Evolutionary conservation across 2,888 invertebrate genomes (phyloP).

Genomic region (Dioctria rufipes): DNA sequence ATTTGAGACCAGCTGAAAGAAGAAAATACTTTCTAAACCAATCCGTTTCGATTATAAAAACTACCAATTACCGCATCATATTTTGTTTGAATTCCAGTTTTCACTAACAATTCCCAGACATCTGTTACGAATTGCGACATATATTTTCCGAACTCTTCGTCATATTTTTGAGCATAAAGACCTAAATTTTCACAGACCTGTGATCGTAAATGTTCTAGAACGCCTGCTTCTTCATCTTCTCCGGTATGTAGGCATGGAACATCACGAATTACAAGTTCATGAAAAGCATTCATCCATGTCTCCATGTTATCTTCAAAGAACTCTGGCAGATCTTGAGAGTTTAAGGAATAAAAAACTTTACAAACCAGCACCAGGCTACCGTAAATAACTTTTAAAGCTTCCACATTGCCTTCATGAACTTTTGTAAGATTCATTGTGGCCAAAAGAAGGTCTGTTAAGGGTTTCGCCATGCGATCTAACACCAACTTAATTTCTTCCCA

Average conservation of each 20-base stretch:
- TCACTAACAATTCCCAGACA: slow-evolving; percentile 92
- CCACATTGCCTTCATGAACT: slow-evolving; percentile 83
- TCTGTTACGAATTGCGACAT: slow-evolving; percentile 94
- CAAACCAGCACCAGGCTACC: slow-evolving; percentile 89
- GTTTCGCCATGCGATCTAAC: slow-evolving; percentile 92
- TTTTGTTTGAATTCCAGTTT: slow-evolving; percentile 88
- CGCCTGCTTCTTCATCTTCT: slow-evolving; percentile 89
- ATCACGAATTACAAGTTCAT: slow-evolving; percentile 84
- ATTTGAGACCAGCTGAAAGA: slow-evolving; percentile 90
- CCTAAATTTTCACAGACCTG: slow-evolving; percentile 97
- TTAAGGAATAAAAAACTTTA: slow-evolving; percentile 97
- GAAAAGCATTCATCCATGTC: slow-evolving; percentile 94
- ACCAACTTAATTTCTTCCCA: slow-evolving; percentile 99
- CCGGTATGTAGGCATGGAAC: slow-evolving; percentile 83
- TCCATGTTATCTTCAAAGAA: slow-evolving; percentile 99
- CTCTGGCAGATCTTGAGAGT: slow-evolving; percentile 98
- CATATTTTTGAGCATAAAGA: slow-evolving; percentile 97
- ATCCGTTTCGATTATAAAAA: slow-evolving; percentile 41
- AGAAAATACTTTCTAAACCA: slow-evolving; percentile 57
- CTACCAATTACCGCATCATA: slow-evolving; percentile 85
- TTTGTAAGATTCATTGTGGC: slow-evolving; percentile 87
- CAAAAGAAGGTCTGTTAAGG: slow-evolving; percentile 93
- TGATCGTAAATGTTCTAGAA: slow-evolving; percentile 91
- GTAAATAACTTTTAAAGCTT: slow-evolving; percentile 89
- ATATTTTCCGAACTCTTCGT: slow-evolving; percentile 95